A percentile compares a stretch with the other conserved stretches of the same genome.
Conservation (phyloP, 1,140 invertebrate species). For the Apocrypta bakeri region DNA sequence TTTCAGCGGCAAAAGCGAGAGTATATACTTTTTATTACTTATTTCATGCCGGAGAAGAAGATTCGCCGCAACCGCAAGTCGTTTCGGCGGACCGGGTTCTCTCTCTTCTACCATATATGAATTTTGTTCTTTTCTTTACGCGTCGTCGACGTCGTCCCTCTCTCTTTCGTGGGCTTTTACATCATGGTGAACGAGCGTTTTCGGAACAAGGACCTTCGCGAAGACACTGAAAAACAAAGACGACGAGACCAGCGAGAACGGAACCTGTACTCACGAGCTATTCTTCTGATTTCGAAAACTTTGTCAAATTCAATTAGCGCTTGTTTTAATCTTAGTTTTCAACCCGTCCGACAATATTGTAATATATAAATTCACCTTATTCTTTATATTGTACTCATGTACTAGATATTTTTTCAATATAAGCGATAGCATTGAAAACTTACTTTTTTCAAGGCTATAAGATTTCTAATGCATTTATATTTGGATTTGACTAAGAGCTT, state of each 20-base stretch:
- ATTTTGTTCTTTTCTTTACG: background rate
- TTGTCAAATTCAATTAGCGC: background rate
- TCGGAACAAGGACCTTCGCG: background rate
- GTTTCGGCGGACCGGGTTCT: conserved; percentile 44
- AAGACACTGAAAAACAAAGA: background rate
- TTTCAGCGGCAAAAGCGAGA: conserved; percentile 8
- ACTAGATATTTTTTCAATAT: too few relatives aligned
- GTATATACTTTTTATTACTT: conserved; percentile 50
- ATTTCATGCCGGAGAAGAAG: background rate
- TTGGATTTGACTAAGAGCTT: too few relatives aligned
- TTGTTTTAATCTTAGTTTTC: too few relatives aligned
- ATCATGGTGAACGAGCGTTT: background rate
- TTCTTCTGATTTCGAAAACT: too few relatives aligned
- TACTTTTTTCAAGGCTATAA: too few relatives aligned
- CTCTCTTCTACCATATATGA: background rate
- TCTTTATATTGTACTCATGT: too few relatives aligned
- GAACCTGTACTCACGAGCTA: background rate
- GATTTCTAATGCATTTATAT: too few relatives aligned
- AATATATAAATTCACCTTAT: too few relatives aligned
- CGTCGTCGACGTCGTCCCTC: background rate
- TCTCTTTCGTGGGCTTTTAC: background rate
- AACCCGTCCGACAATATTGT: too few relatives aligned
- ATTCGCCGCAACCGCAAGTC: conserved; percentile 57
- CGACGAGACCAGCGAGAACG: background rate
- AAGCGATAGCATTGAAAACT: too few relatives aligned